Evolutionary conservation across 2,113 vertebrate species (phyloP).

Genomic region (Xiphophorus hellerii): DNA sequence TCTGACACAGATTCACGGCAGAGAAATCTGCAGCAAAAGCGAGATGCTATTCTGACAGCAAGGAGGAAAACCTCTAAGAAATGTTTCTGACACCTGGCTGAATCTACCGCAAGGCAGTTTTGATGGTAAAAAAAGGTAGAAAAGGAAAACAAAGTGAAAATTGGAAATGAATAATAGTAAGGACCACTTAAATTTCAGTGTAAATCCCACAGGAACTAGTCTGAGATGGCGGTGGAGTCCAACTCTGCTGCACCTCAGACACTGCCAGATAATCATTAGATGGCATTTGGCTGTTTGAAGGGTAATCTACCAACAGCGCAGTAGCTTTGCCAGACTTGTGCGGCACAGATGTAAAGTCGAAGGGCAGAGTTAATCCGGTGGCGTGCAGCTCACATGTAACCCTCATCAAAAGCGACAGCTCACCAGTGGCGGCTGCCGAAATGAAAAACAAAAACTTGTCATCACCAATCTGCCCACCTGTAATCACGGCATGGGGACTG

Average conservation of each 20-base stretch:
- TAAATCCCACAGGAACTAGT: background rate
- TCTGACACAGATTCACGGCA: background rate
- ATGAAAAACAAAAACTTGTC: slow-evolving; percentile 42
- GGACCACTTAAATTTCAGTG: background rate
- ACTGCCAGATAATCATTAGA: slow-evolving; percentile 53
- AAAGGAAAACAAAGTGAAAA: background rate
- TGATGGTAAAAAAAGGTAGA: background rate
- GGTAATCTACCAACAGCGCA: slow-evolving; percentile 63
- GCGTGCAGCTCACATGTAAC: slow-evolving; percentile 44
- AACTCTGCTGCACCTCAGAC: slow-evolving; percentile 27
- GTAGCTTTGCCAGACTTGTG: slow-evolving; percentile 48
- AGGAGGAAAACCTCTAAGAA: background rate
- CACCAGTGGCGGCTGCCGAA: slow-evolving; percentile 27
- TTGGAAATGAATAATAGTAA: background rate
- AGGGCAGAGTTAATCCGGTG: slow-evolving; percentile 61
- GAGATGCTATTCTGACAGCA: background rate
- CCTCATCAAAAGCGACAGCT: slow-evolving; percentile 48
- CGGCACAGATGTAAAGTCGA: slow-evolving; percentile 62
- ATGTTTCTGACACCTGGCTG: background rate
- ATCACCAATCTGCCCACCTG: slow-evolving; percentile 49
- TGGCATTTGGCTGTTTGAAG: slow-evolving; percentile 52
- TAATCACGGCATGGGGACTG: slow-evolving; percentile 14
- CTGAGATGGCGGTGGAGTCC: slow-evolving; percentile 8
- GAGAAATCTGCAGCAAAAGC: background rate
- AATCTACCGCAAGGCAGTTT: background rate